phyloP scores from a whole-genome alignment of 2,113 vertebrate species.

The Ciconia boyciana region DNA sequence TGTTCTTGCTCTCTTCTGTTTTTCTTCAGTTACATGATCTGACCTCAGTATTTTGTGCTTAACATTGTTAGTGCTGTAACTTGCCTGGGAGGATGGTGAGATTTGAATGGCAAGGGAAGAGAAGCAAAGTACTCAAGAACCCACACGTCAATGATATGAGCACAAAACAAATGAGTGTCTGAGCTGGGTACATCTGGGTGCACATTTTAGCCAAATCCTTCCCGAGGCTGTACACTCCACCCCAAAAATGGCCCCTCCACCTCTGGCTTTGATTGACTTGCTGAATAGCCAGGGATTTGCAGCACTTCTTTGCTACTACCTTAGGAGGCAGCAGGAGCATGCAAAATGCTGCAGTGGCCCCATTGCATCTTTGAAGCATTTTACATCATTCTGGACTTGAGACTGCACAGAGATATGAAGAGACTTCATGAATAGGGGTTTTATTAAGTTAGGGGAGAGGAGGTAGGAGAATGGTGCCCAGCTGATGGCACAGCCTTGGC shows the following conservation, averaged over 20 bases:
- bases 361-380: background rate
- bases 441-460: background rate
- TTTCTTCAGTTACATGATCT: background rate
- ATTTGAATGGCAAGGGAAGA: background rate
- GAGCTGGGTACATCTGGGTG: background rate
- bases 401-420: background rate
- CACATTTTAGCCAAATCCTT: background rate
- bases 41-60: background rate
- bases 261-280: background rate
- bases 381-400: background rate
- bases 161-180: background rate
- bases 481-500: background rate
- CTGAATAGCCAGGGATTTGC: background rate
- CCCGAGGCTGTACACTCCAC: too few relatives aligned
- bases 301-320: background rate
- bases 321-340: background rate
- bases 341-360: background rate
- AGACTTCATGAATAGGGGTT: background rate
- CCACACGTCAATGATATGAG: background rate
- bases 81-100: background rate
- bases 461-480: background rate
- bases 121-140: background rate
- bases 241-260: background rate
- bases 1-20: background rate
- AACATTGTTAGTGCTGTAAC: background rate